phyloP scores from a whole-genome alignment of 2,797 vertebrate species.

The Ptychadena robeensis region DNA sequence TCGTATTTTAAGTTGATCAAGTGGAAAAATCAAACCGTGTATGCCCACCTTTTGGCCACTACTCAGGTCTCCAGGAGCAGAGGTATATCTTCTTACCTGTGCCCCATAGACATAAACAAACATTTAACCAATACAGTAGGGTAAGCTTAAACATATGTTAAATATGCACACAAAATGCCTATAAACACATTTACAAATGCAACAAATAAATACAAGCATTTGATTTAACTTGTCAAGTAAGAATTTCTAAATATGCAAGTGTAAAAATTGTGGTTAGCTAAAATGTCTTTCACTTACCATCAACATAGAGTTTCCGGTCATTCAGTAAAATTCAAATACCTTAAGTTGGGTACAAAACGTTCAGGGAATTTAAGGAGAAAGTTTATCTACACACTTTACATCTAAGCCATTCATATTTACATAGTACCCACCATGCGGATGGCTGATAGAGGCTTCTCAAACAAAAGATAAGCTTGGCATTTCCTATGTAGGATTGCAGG shows the following conservation, averaged over 20 bases:
- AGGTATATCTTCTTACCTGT: too few species aligned
- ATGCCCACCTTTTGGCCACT: too few species aligned
- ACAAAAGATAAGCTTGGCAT: slow-evolving; percentile 53
- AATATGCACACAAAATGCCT: too few species aligned
- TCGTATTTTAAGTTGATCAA: too few species aligned
- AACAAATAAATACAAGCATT: too few species aligned
- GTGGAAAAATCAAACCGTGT: too few species aligned
- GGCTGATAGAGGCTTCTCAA: slow-evolving; percentile 47
- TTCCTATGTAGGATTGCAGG: slow-evolving; percentile 38
- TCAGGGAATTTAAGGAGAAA: slow-evolving; percentile 25
- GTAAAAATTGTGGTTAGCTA: background rate
- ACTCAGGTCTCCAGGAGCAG: too few species aligned
- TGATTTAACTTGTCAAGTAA: too few species aligned
- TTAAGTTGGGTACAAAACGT: background rate
- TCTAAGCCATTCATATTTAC: slow-evolving; percentile 43
- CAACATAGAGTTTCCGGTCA: background rate
- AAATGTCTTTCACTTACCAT: background rate
- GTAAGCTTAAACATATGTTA: too few species aligned
- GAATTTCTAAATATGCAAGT: background rate
- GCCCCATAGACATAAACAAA: too few species aligned
- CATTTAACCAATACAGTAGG: too few species aligned
- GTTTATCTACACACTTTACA: slow-evolving; percentile 8
- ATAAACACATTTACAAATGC: too few species aligned
- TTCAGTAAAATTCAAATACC: background rate
- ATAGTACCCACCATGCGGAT: slow-evolving; percentile 27